Evolutionary conservation across 2,888 invertebrate species (phyloP), one percentile per base, ranked within the genome.

Genomic region (Acrocyrtus sp.): DNA sequence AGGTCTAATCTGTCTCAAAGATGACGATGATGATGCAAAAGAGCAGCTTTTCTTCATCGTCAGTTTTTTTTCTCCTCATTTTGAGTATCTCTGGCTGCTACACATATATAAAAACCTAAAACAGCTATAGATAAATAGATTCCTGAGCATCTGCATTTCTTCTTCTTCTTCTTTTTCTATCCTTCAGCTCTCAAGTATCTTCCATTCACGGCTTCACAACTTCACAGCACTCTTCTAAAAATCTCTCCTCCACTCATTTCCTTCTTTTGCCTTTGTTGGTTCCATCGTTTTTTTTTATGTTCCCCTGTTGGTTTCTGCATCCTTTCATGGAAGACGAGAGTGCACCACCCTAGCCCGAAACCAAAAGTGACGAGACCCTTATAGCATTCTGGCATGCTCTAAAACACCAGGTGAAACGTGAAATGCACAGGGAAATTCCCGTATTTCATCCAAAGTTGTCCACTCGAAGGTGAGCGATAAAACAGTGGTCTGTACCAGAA

Each of bases 1-100:
- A 80, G 80, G 80, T 80, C 80, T 74, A 75, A 75, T 79, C 75
- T 74, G 76, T 78, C 76, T 70, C 62, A 70, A 63, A 74, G 63
- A 74, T n/a, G n/a, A n/a, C n/a, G n/a, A n/a, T n/a, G 69, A 76
- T 74, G 76, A 76, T 78, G 76, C 76, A 76, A 74, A 78, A 78
- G 78, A 78, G 74, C 58, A n/a, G n/a, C 74, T 69, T 72, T 66
- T 43, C 56, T 54, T 53, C 63, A 21, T 72, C 26, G 57, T 50
- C 51, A 61, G 47, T 51, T n/a, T n/a, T n/a, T n/a, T n/a, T n/a
- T 60, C 58, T 70, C 62, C 41, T 47, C 29, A 62, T 51, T 50
- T 70, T 50, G 29, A 48, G 48, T 45, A 24, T 39, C 50, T 17
- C 3, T 39, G 39, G 22, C 39, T 21, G n/a, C 47, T 56, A 34